These are phyloP conservation scores for Ictidomys tridecemlineatus DNA, from an alignment of 2,113 vertebrate genomes.

Conservation along the genomic window DNA sequence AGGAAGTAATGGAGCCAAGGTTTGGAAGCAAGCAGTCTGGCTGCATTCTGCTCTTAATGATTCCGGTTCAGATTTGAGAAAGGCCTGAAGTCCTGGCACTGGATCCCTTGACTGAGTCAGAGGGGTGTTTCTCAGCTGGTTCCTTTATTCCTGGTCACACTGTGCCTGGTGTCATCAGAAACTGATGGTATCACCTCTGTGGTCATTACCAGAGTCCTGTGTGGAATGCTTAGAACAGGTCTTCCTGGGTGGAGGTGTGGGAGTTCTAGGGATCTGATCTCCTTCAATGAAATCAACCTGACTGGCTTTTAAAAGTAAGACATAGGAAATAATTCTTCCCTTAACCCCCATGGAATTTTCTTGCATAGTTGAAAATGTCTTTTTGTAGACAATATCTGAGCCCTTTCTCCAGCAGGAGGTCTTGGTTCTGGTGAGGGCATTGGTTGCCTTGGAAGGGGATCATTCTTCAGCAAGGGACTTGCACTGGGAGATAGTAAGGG, in stretches of 20 bases:
- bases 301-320: background rate
- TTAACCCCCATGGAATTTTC: background rate
- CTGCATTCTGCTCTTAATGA: background rate
- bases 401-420: background rate
- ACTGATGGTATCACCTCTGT: background rate
- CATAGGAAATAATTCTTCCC: background rate
- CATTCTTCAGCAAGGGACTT: background rate
- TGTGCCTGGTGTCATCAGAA: background rate
- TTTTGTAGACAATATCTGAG: background rate
- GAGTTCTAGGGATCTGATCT: background rate
- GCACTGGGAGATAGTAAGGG: background rate
- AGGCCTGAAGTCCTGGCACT: background rate
- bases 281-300: background rate
- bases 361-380: background rate
- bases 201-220: background rate
- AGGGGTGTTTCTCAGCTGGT: background rate
- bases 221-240: background rate
- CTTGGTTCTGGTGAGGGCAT: background rate
- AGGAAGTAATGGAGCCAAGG: background rate
- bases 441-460: background rate
- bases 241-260: background rate
- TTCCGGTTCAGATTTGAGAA: background rate
- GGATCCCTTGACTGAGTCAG: conserved; percentile 22
- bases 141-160: background rate
- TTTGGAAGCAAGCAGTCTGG: background rate